Base-by-base conservation (phyloP, 2,113 vertebrate species). In the Dryoscopus gambensis region DNA sequence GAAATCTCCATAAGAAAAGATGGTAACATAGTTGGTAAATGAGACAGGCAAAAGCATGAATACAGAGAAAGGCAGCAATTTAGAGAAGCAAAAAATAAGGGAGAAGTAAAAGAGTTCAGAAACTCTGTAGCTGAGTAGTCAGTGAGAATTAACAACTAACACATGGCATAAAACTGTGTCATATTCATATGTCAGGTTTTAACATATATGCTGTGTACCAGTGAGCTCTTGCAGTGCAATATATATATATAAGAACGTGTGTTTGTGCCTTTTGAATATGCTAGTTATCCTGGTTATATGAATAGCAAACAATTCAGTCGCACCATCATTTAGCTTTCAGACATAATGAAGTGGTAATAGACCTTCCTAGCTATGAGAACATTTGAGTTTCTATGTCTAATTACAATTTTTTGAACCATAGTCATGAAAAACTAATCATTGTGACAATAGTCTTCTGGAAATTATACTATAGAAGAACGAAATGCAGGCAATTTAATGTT, bases 401-500 rank as follows among this genome's bases (percentile, higher is more conserved):
- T 97, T 97, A 96, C 84, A 78, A 74, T 93, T 97, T 95, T 95
- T 96, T 93, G 82, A 95, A 91, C 87, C 64, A 0, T 42, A 91
- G 86, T 97, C 53, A 87, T 84, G 91, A 92, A 94, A 95, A 93
- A 77, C 87, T 92, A 95, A 95, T 95, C 77, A 94, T 53, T 89
- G 71, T 91, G 84, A 96, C 91, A 96, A 88, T 73, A 97, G 71
- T 59, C 53, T 91, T 93, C 39, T 86, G 71, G 75, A 97, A 96
- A 97, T 97, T 94, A 91, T 89, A 81, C 71, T 73, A 35, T 3
- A 92, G 90, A 94, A 96, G 75, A 83, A 92, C 47, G 87, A 96
- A 97, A 95, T 82, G 27, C 49, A 85, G 68, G 64, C 86, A 96
- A 97, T 97, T 95, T 90, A 73, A 67, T 95, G 53, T 94, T 96